phyloP scores from a whole-genome alignment of 2,797 vertebrate genomes.

The Pelobates cultripes region DNA sequence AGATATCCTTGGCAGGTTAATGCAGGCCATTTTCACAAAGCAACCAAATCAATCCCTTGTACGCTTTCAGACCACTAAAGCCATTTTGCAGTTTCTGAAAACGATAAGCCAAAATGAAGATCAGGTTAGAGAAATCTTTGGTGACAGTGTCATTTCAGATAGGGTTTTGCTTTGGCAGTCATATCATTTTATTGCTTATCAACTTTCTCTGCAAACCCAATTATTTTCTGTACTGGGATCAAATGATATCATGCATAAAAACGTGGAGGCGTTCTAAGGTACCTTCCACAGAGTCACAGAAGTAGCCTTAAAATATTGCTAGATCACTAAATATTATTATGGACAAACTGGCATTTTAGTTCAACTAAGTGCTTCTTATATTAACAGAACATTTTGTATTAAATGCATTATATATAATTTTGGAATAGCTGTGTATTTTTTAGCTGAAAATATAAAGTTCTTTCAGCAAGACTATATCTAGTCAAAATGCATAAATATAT shows the following conservation, averaged over 20 bases:
- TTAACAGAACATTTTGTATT: no score
- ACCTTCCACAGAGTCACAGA: conserved; percentile 8
- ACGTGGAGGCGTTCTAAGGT: conserved; percentile 27
- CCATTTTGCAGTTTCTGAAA: conserved; percentile 52
- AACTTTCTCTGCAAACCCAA: conserved; percentile 58
- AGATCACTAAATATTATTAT: conserved; percentile 20
- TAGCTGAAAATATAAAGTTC: no score
- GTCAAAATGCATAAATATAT: no score
- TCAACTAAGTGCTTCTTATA: background rate
- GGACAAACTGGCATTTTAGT: background rate
- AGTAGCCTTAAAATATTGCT: background rate
- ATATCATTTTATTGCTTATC: conserved; percentile 59
- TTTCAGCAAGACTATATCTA: no score
- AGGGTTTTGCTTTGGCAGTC: conserved; percentile 59
- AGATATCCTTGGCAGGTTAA: conserved; percentile 61
- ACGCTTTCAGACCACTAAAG: conserved; percentile 53
- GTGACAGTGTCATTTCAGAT: conserved; percentile 56
- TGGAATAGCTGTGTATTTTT: no score
- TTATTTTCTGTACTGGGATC: conserved; percentile 57
- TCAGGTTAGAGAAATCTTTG: conserved; percentile 55
- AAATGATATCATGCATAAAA: conserved; percentile 53
- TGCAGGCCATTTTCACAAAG: conserved; percentile 57
- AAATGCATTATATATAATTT: no score
- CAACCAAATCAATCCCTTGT: conserved; percentile 56
- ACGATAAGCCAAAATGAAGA: conserved; percentile 60